These are phyloP conservation scores for Deroptyus accipitrinus DNA, from an alignment of 2,113 vertebrate genomes.

Conservation along the genomic window DNA sequence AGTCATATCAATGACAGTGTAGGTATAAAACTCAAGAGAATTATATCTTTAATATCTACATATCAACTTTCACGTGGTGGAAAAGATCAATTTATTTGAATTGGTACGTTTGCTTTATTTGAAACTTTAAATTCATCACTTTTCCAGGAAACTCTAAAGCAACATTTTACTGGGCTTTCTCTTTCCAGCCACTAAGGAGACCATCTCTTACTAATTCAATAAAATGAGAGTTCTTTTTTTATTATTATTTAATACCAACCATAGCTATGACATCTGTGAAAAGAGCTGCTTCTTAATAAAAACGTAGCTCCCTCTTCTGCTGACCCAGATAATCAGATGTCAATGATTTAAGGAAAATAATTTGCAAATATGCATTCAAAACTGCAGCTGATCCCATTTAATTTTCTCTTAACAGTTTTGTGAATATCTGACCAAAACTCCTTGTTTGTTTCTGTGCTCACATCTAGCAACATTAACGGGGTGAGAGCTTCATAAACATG, in stretches of 20 bases:
- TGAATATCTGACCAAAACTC: not conserved
- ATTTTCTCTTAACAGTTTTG: not conserved
- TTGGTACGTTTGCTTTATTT: constrained; percentile 31
- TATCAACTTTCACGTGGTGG: not conserved
- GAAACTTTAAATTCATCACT: constrained; percentile 20
- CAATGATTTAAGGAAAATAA: not conserved
- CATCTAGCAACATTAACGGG: not conserved
- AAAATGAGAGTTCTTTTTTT: not conserved
- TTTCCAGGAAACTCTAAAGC: constrained; percentile 8
- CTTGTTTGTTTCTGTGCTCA: not conserved
- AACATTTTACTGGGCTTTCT: constrained; percentile 15
- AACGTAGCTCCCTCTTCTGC: constrained; percentile 63
- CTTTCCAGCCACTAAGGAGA: not conserved
- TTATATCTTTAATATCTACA: not conserved
- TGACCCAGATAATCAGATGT: constrained; percentile 59
- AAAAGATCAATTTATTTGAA: constrained; percentile 35
- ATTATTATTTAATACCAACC: constrained; percentile 11
- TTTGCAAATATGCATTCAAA: not conserved
- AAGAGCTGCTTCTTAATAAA: constrained; percentile 19
- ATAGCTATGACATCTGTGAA: not conserved
- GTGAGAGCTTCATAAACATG: not conserved
- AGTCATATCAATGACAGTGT: not conserved
- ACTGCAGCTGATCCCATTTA: not conserved
- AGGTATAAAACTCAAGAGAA: constrained; percentile 26
- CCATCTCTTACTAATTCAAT: not conserved